Percentiles rank a stretch among this genome's conserved stretches.
These are phyloP conservation scores for Rhogogaster chlorosoma DNA, from an alignment of 2,888 invertebrate genomes.

Conservation along the genomic window DNA sequence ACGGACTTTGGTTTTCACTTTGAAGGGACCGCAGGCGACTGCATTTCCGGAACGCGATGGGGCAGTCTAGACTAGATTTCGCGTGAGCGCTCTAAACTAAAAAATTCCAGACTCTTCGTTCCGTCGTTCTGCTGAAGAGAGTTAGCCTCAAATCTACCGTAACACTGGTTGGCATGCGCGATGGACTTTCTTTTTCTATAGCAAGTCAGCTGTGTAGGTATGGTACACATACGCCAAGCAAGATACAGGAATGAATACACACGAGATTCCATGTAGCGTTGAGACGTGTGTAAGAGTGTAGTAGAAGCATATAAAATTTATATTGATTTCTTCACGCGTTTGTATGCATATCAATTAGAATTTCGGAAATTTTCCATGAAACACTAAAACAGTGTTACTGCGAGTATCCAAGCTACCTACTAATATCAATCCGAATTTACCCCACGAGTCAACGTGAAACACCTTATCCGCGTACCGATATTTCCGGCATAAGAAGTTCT, in stretches of 20 bases:
- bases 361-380: too few relatives aligned
- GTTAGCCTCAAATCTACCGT: not conserved
- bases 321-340: too few relatives aligned
- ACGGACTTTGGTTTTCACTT: not conserved
- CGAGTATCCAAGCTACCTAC: too few relatives aligned
- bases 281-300: too few relatives aligned
- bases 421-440: too few relatives aligned
- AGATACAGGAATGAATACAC: not conserved
- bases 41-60: not conserved
- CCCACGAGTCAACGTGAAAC: too few relatives aligned
- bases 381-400: too few relatives aligned
- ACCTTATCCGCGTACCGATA: too few relatives aligned
- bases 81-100: not conserved
- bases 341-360: too few relatives aligned
- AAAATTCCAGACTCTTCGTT: not conserved
- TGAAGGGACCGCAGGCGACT: not conserved
- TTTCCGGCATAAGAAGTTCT: too few relatives aligned
- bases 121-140: not conserved
- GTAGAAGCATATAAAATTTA: too few relatives aligned
- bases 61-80: not conserved
- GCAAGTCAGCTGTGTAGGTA: not conserved
- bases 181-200: not conserved
- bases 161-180: not conserved
- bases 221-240: not conserved
- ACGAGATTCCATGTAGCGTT: too few relatives aligned